Evolutionary conservation across 64 coral and sea anemone genomes (phyloP), one percentile per base, ranked within the genome.

Genomic region (Orbicella faveolata): DNA sequence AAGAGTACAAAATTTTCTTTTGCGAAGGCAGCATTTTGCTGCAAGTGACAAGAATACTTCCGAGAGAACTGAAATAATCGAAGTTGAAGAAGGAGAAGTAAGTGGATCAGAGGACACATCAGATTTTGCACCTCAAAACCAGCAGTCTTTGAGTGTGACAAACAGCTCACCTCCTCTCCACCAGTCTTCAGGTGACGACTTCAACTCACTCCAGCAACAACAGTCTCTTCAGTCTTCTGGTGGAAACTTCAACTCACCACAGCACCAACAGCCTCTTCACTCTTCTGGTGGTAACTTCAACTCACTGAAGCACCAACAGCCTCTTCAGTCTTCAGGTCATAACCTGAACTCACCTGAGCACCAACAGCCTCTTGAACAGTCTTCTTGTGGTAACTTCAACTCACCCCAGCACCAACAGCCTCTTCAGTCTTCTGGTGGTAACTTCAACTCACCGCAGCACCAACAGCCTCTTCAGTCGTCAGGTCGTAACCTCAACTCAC

Each of bases 1-100:
- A 79, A 79, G 52, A 79, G 77, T 79, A 39, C 77, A 79, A 44
- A 79, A 79, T 79, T 57, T 79, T 25, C 77, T 79, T 79, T 12
- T 48, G 44, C 77, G 52, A 79, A 79, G 77, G 20, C 48, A 59
- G 77, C 77, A 79, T 25, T 9, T 55, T 44, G 54, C 52, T 79
- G 77, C 53, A 23, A 79, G 77, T 79, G 51, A 79, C 4, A 36
- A 78, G 35, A 17, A 79, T n/a, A 79, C 55, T 79, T 57, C 44
- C 15, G 77, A 53, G 41, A 30, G 52, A 57, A 55, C 77, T 79
- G 77, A 79, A 57, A 79, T 57, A 79, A 79, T 79, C 23, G 51
- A 79, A 57, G 77, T 30, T 25, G 44, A 79, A 44, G 52, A 41
- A 51, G 75, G 37, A 39, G 37, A 39, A 39, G 37, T 39, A 39